Evolutionary conservation across 2,888 invertebrate genomes (phyloP).

Genomic region (Mycalesis mineus): DNA sequence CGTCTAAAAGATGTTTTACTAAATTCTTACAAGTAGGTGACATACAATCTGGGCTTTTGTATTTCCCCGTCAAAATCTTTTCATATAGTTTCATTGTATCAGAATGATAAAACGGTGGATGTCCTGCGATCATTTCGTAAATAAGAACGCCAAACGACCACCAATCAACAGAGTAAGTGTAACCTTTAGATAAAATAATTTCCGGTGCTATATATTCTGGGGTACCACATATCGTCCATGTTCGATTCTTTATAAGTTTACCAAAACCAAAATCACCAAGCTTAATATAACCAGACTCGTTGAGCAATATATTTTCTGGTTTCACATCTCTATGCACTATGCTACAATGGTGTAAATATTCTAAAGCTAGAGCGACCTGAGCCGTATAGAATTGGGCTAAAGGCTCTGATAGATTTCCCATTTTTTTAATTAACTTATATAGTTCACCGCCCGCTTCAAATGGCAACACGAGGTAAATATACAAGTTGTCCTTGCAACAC

Average conservation of each 20-base stretch:
- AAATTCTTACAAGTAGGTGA: conserved; percentile 87
- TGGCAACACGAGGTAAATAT: conserved; percentile 88
- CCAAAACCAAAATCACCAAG: conserved; percentile 96
- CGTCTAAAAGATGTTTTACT: conserved; percentile 85
- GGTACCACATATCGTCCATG: conserved; percentile 96
- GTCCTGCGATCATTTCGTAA: conserved; percentile 92
- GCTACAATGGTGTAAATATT: conserved; percentile 91
- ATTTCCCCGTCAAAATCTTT: conserved; percentile 93
- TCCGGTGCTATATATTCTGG: conserved; percentile 98
- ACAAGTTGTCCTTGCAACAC: conserved; percentile 89
- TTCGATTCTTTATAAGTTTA: conserved; percentile 85
- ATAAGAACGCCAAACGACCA: conserved; percentile 94
- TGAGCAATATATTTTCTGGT: conserved; percentile 92
- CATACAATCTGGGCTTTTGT: conserved; percentile 88
- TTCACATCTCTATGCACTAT: conserved; percentile 93
- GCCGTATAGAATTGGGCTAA: conserved; percentile 91
- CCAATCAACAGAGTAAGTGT: conserved; percentile 95
- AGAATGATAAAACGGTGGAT: conserved; percentile 92
- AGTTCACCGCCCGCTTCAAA: conserved; percentile 91
- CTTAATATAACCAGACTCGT: conserved; percentile 84
- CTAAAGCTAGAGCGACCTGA: conserved; percentile 91
- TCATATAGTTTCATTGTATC: conserved; percentile 95
- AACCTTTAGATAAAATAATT: conserved; percentile 91
- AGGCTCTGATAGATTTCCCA: conserved; percentile 81
- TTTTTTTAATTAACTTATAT: conserved; percentile 82